phyloP scores from a whole-genome alignment of 2,888 invertebrate genomes.

The Ochlodes sylvanus region DNA sequence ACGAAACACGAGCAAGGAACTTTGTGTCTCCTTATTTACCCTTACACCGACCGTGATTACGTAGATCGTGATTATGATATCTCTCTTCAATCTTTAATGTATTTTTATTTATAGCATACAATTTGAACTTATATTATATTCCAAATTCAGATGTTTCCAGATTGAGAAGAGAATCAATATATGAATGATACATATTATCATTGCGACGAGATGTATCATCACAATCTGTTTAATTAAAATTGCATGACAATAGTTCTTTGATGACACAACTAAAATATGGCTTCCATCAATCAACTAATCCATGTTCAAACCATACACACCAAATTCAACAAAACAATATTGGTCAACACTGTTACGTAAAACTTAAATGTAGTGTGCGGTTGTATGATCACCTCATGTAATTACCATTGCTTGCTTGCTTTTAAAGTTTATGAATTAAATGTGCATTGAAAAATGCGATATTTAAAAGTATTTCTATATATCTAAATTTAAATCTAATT shows the following conservation, averaged over 20 bases:
- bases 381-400: constrained; percentile 27
- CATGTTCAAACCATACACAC: constrained; percentile 2
- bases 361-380: constrained; percentile 23
- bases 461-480: constrained; percentile 3
- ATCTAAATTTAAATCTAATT: not conserved
- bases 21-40: constrained; percentile 10
- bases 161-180: constrained; percentile 21
- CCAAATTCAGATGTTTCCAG: not conserved
- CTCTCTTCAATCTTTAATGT: constrained; percentile 23
- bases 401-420: constrained; percentile 36
- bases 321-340: constrained; percentile 1
- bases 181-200: not conserved
- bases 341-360: not conserved
- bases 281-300: constrained; percentile 4
- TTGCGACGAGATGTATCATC: not conserved
- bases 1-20: constrained; percentile 25
- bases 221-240: not conserved
- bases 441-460: constrained; percentile 16
- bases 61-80: not conserved
- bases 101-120: not conserved
- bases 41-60: constrained; percentile 7
- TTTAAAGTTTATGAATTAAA: constrained; percentile 9
- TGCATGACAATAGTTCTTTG: constrained; percentile 25
- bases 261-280: constrained; percentile 13
- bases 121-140: not conserved